A percentile compares a stretch with the other conserved stretches of the same genome.
phyloP scores from a whole-genome alignment of 1,140 invertebrate genomes.

The Zaprionus lachaisei region DNA sequence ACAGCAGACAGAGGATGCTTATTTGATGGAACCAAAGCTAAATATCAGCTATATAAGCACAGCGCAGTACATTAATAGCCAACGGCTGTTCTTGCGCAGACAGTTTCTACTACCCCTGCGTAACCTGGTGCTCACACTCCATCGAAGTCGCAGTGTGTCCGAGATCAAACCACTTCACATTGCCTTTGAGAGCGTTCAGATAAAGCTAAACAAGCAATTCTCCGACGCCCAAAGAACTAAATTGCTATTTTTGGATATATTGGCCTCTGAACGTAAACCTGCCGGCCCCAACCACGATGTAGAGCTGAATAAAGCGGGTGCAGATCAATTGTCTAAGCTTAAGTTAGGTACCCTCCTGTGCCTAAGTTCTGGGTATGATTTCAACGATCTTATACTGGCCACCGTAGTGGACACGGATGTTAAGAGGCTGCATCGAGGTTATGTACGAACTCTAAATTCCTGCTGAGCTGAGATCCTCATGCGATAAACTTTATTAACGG shows the following conservation, averaged over 20 bases:
- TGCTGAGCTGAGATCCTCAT: no score
- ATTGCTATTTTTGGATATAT: conserved; percentile 69
- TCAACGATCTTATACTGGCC: conserved; percentile 88
- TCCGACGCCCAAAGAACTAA: conserved; percentile 6
- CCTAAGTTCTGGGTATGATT: conserved; percentile 88
- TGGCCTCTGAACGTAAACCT: conserved; percentile 33
- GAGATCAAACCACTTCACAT: neutral
- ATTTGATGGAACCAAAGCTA: neutral
- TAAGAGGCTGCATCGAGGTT: conserved; percentile 75
- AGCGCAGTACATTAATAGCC: conserved; percentile 30
- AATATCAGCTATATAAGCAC: conserved; percentile 87
- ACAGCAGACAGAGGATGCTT: conserved; percentile 54
- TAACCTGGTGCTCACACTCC: conserved; percentile 6
- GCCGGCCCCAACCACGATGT: neutral
- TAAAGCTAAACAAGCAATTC: conserved; percentile 27
- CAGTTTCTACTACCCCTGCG: conserved; percentile 27
- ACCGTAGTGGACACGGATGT: conserved; percentile 87
- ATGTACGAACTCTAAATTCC: conserved; percentile 62
- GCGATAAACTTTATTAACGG: no score
- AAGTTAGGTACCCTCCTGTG: conserved; percentile 90
- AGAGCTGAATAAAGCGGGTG: neutral
- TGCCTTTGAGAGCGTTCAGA: conserved; percentile 13
- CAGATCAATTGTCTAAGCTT: conserved; percentile 84
- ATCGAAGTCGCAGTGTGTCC: conserved; percentile 4
- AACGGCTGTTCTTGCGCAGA: conserved; percentile 22